Evolutionary conservation across 2,888 invertebrate genomes (phyloP), one percentile per base, ranked within the genome.

Genomic region (Hyles lineata): DNA sequence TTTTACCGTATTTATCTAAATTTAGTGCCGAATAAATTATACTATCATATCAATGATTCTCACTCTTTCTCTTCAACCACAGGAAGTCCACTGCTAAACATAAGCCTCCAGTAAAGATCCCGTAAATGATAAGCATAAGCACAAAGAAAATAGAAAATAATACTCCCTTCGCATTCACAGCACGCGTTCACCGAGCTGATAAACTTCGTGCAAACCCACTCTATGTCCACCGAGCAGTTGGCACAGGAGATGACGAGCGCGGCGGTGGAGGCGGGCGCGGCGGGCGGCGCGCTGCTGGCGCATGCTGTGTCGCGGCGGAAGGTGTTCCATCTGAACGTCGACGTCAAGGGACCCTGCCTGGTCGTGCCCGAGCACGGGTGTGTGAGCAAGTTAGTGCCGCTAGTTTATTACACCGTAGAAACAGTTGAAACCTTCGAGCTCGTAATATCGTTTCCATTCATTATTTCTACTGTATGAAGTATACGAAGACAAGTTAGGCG

Each of bases 351-450:
- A 9, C 97, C 97, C 0, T 97, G 97, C 81, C 84, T 98, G 15
- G 96, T 98, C 7, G 90, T 98, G 73, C 97, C 97, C 0, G 97
- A 98, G 84, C 95, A 96, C 79, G 97, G 97, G 23, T 96, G 96
- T 59, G 89, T 96, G 73, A 95, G 96, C 80, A 96, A 96, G 97
- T 97, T 71, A 77, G 83, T 77, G 43, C 43, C 15, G 43, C 43
- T 43, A 43, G 11, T 11, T 50, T 70, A 32, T 19, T 62, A 50
- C 43, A 15, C 35, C 9, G 35, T 35, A 35, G 35, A 35, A 35
- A 35, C 35, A 35, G 9, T 8, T 35, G 8, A 35, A 35, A 35
- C 1, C 8, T 35, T 35, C 8, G 35, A 35, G 7, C 9, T 35
- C 1, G 8, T 35, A 35, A 35, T 35, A 35, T 35, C 9, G 35